phyloP scores from a whole-genome alignment of 2,113 vertebrate genomes.

The Phoxinus phoxinus region DNA sequence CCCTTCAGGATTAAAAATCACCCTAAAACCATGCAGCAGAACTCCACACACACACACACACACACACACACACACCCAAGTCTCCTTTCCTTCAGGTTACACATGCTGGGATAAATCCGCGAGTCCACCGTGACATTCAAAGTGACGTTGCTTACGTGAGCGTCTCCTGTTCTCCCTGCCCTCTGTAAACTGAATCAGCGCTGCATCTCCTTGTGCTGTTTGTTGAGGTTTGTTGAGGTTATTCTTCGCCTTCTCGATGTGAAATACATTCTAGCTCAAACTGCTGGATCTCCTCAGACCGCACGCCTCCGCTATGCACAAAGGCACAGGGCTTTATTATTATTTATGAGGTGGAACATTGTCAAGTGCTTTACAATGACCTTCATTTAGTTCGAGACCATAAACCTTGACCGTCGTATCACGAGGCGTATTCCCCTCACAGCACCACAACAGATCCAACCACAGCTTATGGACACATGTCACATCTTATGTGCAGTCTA shows the following conservation, averaged over 20 bases:
- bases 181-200: slow-evolving; percentile 53
- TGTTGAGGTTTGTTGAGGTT: background rate
- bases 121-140: background rate
- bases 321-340: slow-evolving; percentile 5
- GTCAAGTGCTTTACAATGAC: slow-evolving; percentile 35
- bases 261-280: slow-evolving; percentile 14
- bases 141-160: background rate
- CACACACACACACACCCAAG: background rate
- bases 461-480: slow-evolving; percentile 4
- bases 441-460: background rate
- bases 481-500: slow-evolving; percentile 6
- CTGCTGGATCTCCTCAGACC: background rate
- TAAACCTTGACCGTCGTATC: slow-evolving; percentile 27
- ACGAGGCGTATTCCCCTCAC: background rate
- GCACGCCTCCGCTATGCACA: background rate
- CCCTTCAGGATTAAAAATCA: background rate
- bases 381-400: slow-evolving; percentile 33
- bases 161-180: slow-evolving; percentile 40
- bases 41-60: background rate
- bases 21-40: background rate
- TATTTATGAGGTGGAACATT: slow-evolving; percentile 39
- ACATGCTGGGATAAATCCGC: background rate
- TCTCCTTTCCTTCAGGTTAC: background rate
- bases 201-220: background rate
- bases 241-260: background rate